phyloP scores from a whole-genome alignment of 2,888 invertebrate genomes.

The Perizoma affinitatum region DNA sequence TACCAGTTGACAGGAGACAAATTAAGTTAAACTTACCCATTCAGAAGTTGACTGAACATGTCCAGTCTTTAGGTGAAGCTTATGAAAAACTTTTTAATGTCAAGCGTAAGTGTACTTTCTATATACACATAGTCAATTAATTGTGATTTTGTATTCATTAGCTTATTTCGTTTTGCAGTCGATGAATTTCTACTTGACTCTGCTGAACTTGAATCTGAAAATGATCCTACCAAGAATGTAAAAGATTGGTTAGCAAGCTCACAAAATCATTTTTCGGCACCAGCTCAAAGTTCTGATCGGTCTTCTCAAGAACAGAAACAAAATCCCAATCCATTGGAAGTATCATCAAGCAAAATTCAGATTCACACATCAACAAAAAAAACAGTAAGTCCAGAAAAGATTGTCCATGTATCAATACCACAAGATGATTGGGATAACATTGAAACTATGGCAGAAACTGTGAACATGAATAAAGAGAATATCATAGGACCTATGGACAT shows the following conservation, averaged over 20 bases:
- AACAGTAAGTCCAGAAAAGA: constrained; percentile 46
- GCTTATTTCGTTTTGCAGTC: constrained; percentile 53
- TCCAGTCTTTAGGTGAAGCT: constrained; percentile 51
- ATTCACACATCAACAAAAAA: constrained; percentile 57
- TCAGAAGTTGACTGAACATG: constrained; percentile 57
- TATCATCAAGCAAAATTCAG: constrained; percentile 60
- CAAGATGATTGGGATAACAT: constrained; percentile 79
- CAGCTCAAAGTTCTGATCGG: constrained; percentile 51
- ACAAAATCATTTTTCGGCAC: constrained; percentile 72
- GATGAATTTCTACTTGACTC: constrained; percentile 57
- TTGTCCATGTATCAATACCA: constrained; percentile 50
- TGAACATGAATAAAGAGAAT: constrained; percentile 53
- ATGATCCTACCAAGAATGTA: constrained; percentile 65
- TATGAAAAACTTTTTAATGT: constrained; percentile 65
- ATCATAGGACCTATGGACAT: constrained; percentile 59
- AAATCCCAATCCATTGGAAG: constrained; percentile 43
- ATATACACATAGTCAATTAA: not conserved
- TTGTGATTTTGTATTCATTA: not conserved
- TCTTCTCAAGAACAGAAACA: constrained; percentile 51
- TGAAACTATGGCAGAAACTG: constrained; percentile 59
- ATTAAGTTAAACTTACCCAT: constrained; percentile 59
- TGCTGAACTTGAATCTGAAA: constrained; percentile 45
- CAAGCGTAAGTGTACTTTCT: constrained; percentile 55
- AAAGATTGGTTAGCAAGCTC: constrained; percentile 71
- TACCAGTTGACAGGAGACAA: constrained; percentile 50